Percentiles rank a stretch among this genome's conserved stretches.
phyloP scores from a whole-genome alignment of 2,113 vertebrate species.

The Sander vitreus region DNA sequence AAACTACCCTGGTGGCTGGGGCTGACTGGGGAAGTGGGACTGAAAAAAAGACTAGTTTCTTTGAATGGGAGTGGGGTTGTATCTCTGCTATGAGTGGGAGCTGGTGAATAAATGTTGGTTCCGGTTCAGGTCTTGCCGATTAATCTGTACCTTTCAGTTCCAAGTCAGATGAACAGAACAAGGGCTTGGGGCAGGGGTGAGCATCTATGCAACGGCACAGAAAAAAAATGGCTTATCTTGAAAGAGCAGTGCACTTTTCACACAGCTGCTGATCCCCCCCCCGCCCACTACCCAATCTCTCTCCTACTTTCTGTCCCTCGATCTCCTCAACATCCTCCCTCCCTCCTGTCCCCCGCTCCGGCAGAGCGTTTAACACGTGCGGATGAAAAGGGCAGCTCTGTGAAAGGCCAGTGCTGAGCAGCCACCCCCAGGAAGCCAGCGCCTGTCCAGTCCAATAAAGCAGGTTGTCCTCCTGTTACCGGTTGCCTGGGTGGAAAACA shows the following conservation, averaged over 20 bases:
- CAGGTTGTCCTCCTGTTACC: constrained; percentile 78
- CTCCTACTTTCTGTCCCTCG: constrained; percentile 60
- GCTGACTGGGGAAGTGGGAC: constrained; percentile 11
- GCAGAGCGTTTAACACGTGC: constrained; percentile 81
- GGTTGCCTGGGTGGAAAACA: constrained; percentile 61
- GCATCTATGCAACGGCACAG: constrained; percentile 58
- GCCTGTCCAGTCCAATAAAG: constrained; percentile 90
- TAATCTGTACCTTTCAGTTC: constrained; percentile 73
- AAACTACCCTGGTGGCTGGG: constrained; percentile 25
- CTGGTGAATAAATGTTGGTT: constrained; percentile 74
- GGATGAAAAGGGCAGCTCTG: constrained; percentile 84
- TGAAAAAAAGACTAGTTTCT: neutral
- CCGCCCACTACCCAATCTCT: constrained; percentile 57
- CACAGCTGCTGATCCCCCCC: constrained; percentile 80
- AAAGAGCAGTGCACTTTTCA: constrained; percentile 83
- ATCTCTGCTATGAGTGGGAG: constrained; percentile 41
- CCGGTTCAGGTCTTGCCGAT: constrained; percentile 68
- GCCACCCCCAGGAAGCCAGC: constrained; percentile 81
- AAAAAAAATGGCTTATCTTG: constrained; percentile 82
- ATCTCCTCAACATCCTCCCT: constrained; percentile 52
- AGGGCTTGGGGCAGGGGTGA: constrained; percentile 73
- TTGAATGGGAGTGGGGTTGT: constrained; percentile 40
- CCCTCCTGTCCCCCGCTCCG: constrained; percentile 66
- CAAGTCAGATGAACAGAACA: constrained; percentile 75
- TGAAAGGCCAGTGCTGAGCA: constrained; percentile 81